phyloP scores from a whole-genome alignment of 2,113 vertebrate species.

The Taxidea taxus region DNA sequence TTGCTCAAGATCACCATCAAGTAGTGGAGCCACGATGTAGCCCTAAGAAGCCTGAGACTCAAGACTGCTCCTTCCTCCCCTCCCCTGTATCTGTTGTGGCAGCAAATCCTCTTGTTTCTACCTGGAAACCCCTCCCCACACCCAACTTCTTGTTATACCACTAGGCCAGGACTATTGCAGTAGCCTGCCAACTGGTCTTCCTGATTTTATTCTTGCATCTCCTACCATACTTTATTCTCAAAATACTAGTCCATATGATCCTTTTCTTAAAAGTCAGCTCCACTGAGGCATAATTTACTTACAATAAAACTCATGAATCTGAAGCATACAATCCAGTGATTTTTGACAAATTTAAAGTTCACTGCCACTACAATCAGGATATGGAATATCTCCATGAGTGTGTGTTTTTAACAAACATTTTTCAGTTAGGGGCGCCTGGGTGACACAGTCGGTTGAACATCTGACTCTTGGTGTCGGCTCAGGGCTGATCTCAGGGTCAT shows the following conservation, averaged over 20 bases:
- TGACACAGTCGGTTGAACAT: neutral
- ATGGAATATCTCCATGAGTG: neutral
- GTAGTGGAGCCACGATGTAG: neutral
- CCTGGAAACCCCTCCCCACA: neutral
- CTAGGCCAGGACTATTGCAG: neutral
- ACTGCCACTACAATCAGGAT: neutral
- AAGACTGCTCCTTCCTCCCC: neutral
- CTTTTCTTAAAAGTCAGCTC: slow-evolving; percentile 7
- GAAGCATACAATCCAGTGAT: neutral
- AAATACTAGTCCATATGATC: neutral
- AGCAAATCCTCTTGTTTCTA: neutral
- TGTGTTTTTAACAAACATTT: neutral
- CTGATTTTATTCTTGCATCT: neutral
- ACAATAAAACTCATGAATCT: slow-evolving; percentile 30
- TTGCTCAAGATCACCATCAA: neutral
- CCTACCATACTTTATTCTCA: neutral
- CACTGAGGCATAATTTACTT: neutral
- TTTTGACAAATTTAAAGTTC: slow-evolving; percentile 38
- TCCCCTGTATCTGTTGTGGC: neutral
- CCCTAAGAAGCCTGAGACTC: neutral
- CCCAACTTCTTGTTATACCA: neutral
- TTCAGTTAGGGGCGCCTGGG: neutral
- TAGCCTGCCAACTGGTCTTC: neutral
- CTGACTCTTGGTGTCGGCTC: neutral
- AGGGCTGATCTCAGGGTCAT: neutral